These are phyloP conservation scores for Zosterops hypoxanthus DNA, from an alignment of 2,113 vertebrate genomes.

Conservation along the genomic window DNA sequence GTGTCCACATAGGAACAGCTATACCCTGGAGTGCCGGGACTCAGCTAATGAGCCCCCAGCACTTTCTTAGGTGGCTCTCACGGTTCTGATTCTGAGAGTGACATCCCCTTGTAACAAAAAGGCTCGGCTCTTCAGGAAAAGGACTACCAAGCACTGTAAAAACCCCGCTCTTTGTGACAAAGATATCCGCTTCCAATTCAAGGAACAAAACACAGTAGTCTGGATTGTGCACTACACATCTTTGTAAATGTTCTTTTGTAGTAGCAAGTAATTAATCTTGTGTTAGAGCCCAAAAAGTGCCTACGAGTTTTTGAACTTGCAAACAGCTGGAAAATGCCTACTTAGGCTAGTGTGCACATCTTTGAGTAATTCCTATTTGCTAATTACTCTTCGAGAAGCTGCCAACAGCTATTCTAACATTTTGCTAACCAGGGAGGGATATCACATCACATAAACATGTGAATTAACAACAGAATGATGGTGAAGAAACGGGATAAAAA, in stretches of 20 bases:
- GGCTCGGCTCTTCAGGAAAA: background rate
- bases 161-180: background rate
- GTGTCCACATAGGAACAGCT: background rate
- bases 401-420: constrained; percentile 62
- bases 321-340: constrained; percentile 64
- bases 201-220: background rate
- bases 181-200: background rate
- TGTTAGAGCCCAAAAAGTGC: constrained; percentile 19
- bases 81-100: background rate
- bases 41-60: background rate
- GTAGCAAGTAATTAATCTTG: constrained; percentile 57
- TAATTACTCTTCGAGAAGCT: constrained; percentile 68
- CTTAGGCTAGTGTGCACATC: constrained; percentile 28
- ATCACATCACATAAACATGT: constrained; percentile 37
- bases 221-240: background rate
- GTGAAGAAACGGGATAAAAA: constrained; percentile 50
- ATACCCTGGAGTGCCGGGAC: rapidly evolving
- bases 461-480: constrained; percentile 45
- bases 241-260: constrained; percentile 8
- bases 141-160: background rate
- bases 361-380: constrained; percentile 56
- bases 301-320: constrained; percentile 41
- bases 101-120: background rate
- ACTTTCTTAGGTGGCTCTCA: background rate
- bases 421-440: constrained; percentile 54